Conservation (phyloP, 2,888 invertebrate genomes). For the Dendrolimus pini region DNA sequence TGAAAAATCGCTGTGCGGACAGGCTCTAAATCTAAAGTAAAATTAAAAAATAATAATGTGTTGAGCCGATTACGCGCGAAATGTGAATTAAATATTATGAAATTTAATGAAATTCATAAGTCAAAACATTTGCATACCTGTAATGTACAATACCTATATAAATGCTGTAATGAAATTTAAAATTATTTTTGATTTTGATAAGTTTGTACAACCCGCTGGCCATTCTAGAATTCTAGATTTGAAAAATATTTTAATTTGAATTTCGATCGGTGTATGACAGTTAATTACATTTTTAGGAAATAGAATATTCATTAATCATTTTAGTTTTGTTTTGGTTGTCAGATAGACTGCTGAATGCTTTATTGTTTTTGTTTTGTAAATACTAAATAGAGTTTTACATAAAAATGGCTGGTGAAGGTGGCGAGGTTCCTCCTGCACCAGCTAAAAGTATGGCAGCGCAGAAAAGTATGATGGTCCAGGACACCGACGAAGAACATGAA, state of each 20-base stretch:
- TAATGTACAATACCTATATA: no score
- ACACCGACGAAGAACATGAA: constrained; percentile 18
- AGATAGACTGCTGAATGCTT: background rate
- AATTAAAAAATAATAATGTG: no score
- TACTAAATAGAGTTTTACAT: background rate
- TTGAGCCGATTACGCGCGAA: no score
- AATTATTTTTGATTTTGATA: no score
- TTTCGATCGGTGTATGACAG: constrained; percentile 12
- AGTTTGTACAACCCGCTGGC: no score
- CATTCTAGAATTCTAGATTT: no score
- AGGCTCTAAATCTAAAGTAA: no score
- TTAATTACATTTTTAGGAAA: background rate
- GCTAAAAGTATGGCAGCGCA: constrained; percentile 10
- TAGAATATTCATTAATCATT: background rate
- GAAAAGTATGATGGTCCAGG: constrained; percentile 5
- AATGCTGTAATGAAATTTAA: no score
- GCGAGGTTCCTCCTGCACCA: constrained; percentile 17
- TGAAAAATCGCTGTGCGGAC: no score
- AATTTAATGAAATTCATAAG: no score
- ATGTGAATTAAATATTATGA: no score
- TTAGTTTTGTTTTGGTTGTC: background rate
- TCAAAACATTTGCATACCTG: no score
- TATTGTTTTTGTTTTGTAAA: background rate
- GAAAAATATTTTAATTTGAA: constrained; percentile 11
- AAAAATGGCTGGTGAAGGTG: constrained; percentile 35